A percentile compares a stretch with the other conserved stretches of the same genome.
phyloP scores from a whole-genome alignment of 2,888 invertebrate species.

The Sympetrum striolatum region DNA sequence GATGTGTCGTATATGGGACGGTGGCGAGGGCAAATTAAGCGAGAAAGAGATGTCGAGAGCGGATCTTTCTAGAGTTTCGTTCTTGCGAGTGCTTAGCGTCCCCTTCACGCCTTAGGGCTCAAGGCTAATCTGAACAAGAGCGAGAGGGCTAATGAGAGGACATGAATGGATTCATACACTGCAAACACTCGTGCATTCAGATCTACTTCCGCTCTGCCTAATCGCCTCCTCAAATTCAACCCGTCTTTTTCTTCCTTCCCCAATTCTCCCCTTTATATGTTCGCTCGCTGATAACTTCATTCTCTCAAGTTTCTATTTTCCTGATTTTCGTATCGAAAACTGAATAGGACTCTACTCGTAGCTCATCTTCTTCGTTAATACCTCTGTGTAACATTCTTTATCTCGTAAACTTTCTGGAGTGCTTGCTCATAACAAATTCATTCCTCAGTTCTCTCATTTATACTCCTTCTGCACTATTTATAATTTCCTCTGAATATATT shows the following conservation, averaged over 20 bases:
- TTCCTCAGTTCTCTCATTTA: too few species aligned
- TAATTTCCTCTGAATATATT: too few species aligned
- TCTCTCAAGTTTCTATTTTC: neutral
- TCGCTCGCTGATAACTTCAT: neutral
- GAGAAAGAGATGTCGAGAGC: neutral
- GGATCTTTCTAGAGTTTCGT: neutral
- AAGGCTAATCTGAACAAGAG: conserved; percentile 21
- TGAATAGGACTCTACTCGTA: neutral
- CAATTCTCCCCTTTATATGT: neutral
- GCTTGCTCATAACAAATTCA: neutral
- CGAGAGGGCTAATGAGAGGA: neutral
- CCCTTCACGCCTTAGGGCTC: neutral
- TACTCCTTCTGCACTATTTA: too few species aligned
- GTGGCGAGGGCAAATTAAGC: neutral
- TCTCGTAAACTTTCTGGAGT: neutral
- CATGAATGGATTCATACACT: conserved; percentile 1
- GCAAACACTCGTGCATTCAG: neutral
- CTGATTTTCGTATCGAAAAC: too few species aligned
- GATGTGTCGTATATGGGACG: neutral
- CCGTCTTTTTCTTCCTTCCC: neutral
- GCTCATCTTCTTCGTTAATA: too few species aligned
- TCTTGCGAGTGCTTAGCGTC: neutral
- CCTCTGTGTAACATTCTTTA: neutral
- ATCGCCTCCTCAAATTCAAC: neutral
- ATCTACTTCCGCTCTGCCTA: neutral